Percentiles rank a stretch among this genome's conserved stretches.
These are phyloP conservation scores for Drosophila formosana DNA, from an alignment of 2,888 invertebrate genomes.

Conservation along the genomic window DNA sequence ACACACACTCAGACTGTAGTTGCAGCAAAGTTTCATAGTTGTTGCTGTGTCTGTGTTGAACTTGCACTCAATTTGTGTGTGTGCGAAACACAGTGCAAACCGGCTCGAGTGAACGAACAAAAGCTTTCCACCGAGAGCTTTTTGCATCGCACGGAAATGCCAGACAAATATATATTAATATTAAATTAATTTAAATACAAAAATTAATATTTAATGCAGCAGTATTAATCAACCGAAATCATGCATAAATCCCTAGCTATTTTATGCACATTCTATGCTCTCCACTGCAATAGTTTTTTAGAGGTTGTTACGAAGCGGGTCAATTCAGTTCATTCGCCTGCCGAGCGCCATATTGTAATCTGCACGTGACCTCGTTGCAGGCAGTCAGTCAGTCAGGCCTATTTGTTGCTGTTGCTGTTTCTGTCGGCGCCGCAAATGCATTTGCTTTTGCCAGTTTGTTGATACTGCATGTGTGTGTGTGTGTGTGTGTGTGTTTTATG, in stretches of 20 bases:
- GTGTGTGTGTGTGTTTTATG: slow-evolving; percentile 50
- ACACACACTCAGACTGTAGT: slow-evolving; percentile 14
- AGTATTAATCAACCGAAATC: not conserved
- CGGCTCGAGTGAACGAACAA: slow-evolving; percentile 1
- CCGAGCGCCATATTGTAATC: slow-evolving; percentile 71
- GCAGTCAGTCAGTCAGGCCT: slow-evolving; percentile 47
- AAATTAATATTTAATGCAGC: not conserved
- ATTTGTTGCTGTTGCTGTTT: slow-evolving; percentile 40
- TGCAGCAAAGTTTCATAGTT: slow-evolving; percentile 35
- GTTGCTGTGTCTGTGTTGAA: slow-evolving; percentile 58
- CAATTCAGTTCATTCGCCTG: slow-evolving; percentile 85
- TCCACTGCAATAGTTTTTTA: slow-evolving; percentile 59
- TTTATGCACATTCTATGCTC: not conserved
- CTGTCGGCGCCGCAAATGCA: slow-evolving; percentile 51
- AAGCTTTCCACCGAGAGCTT: slow-evolving; percentile 9
- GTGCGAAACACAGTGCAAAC: slow-evolving; percentile 28
- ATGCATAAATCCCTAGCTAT: not conserved
- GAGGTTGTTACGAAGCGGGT: slow-evolving; percentile 84
- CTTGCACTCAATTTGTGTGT: slow-evolving; percentile 72
- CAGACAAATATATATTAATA: not conserved
- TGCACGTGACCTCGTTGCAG: slow-evolving; percentile 80
- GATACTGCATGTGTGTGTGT: slow-evolving; percentile 15
- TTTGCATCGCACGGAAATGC: not conserved
- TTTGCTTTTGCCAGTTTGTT: slow-evolving; percentile 39
- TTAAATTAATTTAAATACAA: not conserved